These are phyloP conservation scores for Stegophylla sp. DNA, from an alignment of 2,888 invertebrate species.

Conservation along the genomic window DNA sequence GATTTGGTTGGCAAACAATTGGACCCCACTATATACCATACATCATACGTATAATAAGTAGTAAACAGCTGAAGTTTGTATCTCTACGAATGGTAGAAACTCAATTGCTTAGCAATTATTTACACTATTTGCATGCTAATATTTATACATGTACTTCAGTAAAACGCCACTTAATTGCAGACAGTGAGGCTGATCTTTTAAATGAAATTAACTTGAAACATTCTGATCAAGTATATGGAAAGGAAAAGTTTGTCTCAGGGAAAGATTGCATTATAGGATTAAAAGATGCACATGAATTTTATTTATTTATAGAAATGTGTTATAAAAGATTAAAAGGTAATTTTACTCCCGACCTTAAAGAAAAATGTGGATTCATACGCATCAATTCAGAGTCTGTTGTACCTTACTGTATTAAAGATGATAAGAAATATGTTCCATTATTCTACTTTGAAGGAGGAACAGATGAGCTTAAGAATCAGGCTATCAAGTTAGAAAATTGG, in stretches of 20 bases:
- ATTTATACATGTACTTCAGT: constrained; percentile 91
- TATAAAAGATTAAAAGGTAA: constrained; percentile 80
- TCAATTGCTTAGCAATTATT: constrained; percentile 86
- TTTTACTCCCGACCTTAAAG: constrained; percentile 66
- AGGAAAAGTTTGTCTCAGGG: constrained; percentile 83
- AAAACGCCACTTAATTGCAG: constrained; percentile 90
- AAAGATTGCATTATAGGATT: constrained; percentile 90
- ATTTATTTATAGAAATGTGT: constrained; percentile 87
- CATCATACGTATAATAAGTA: constrained; percentile 73
- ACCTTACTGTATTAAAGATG: constrained; percentile 85
- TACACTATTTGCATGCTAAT: constrained; percentile 86
- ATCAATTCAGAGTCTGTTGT: constrained; percentile 93
- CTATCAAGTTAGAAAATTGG: constrained; percentile 88
- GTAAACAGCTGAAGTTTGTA: constrained; percentile 78
- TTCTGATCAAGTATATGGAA: constrained; percentile 88
- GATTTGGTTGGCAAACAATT: constrained; percentile 90
- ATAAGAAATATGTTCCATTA: constrained; percentile 86
- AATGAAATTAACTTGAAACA: constrained; percentile 93
- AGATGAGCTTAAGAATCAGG: constrained; percentile 86
- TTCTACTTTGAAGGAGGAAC: constrained; percentile 91
- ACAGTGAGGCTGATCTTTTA: constrained; percentile 84
- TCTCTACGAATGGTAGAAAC: constrained; percentile 94
- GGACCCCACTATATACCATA: constrained; percentile 88
- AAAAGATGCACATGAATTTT: constrained; percentile 87
- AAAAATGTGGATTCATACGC: constrained; percentile 88